Base-by-base conservation (phyloP, 2,888 invertebrate species). In the Scaptomyza tumidula region DNA sequence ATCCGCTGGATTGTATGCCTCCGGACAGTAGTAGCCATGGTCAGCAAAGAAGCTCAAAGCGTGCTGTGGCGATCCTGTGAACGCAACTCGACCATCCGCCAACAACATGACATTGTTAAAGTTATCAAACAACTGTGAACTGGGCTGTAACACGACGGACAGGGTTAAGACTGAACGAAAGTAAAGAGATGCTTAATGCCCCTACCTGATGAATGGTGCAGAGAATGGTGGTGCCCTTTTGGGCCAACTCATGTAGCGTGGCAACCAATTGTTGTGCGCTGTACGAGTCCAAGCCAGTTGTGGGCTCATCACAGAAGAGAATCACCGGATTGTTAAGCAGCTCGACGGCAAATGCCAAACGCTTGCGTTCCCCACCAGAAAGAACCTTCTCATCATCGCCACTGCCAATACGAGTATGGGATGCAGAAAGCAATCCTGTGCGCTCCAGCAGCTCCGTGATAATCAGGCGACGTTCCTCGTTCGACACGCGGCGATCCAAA, bases 231-330 rank as follows among this genome's bases (percentile, higher is more conserved):
- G 96, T 96, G 16, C 97, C 97, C 75, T 95, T 94, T 2, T 94
- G 93, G 0, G 96, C 95, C 90, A 96, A 94, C 70, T 93, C 93
- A 31, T 95, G 94, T 85, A 97, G 94, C 54, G 96, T 93, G 6
- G 94, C 93, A 60, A 97, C 95, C 61, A 99, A 93, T 90, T 96
- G 97, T 90, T 96, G 96, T 0, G 99, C 98, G 90, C 98, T 98
- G 86, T 95, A 98, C 0, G 98, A 97, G 91, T 99, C 99, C 60
- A 96, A 91, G 0, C 98, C 98, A 0, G 98, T 98, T 0, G 99
- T 99, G 7, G 98, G 98, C 90, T 99, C 99, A 89, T 99, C 99
- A 90, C 98, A 97, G 92, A 99, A 98, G 43, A 99, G 93, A 37
- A 99, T 93, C 0, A 96, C 95, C 0, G 99, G 99, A 92, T 98